phyloP scores from a whole-genome alignment of 2,797 vertebrate genomes.

The Siniperca obscura region DNA sequence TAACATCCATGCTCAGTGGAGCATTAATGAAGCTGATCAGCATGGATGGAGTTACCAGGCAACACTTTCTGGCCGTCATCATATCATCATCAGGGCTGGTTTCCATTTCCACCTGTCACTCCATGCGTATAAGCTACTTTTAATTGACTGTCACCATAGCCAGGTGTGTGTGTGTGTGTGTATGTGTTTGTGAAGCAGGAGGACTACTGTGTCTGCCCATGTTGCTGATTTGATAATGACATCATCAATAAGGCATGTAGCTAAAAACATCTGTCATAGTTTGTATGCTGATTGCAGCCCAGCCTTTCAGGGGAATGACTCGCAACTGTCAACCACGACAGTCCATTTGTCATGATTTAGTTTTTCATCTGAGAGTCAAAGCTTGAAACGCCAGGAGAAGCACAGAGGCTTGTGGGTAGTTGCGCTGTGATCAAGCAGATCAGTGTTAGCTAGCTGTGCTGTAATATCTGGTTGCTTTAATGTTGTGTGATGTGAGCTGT shows the following conservation, averaged over 20 bases:
- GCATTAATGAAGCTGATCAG: conserved; percentile 38
- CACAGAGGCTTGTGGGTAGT: conserved; percentile 38
- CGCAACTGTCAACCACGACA: conserved; percentile 72
- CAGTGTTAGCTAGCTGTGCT: background rate
- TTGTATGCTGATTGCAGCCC: conserved; percentile 61
- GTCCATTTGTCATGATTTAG: conserved; percentile 76
- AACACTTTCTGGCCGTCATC: conserved; percentile 36
- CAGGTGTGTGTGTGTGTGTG: conserved; percentile 27
- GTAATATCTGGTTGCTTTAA: conserved; percentile 36
- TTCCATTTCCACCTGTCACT: conserved; percentile 22
- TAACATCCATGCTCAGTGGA: conserved; percentile 23
- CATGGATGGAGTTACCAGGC: conserved; percentile 47
- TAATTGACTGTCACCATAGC: background rate
- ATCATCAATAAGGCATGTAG: conserved; percentile 62
- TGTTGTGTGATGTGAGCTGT: conserved; percentile 40
- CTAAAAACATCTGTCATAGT: conserved; percentile 70
- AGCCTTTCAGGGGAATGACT: conserved; percentile 58
- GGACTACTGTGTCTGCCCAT: background rate
- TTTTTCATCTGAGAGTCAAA: conserved; percentile 42
- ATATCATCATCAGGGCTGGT: conserved; percentile 13
- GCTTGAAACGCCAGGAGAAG: conserved; percentile 29
- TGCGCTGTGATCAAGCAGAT: conserved; percentile 53
- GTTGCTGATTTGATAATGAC: conserved; percentile 56
- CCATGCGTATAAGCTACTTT: background rate
- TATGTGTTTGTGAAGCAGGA: conserved; percentile 22